Base-by-base conservation (phyloP, 2,113 vertebrate genomes). In the Eira barbara region DNA sequence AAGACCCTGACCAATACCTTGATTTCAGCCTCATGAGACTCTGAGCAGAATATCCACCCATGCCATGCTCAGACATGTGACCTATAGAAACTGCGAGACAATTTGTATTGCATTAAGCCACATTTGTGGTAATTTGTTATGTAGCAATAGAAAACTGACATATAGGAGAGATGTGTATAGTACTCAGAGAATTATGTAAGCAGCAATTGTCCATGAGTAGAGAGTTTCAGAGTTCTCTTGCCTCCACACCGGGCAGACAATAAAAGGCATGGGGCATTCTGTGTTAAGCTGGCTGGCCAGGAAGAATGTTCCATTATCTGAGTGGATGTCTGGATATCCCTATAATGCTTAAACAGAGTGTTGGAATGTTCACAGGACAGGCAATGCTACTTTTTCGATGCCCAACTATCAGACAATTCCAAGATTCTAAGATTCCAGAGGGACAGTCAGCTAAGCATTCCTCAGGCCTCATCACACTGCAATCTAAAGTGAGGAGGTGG, bases 211-310 rank as follows among this genome's bases (percentile, higher is more conserved):
- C 31, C 81, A 42, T 42, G 90, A 89, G n/a, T 42, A 96, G 74
- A 69, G 17, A 61, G 52, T 93, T 95, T 90, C 49, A 27, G n/a
- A 79, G 63, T 86, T 97, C 42, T 94, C 80, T 90, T 89, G 57
- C 57, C 49, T 90, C 45, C 55, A 65, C 47, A 85, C 18, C 74
- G 61, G 59, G 55, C 27, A 86, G 55, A 49, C 15, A 90, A 13
- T 76, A 27, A 86, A 74, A 80, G 45, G 45, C 27, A 90, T 25
- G 25, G 79, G 49, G 80, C 13, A n/a, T 47, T 36, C 20, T 34
- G 23, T 49, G 52, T 67, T 82, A 89, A 59, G 25, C 27, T 42
- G 59, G 61, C 55, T 71, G n/a, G 27, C 47, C 47, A 57, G 20
- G 47, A 83, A 86, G 10, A 67, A 84, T 34, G 7, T 89, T 84